phyloP scores from a whole-genome alignment of 2,888 invertebrate genomes.

The Thelaira solivaga region DNA sequence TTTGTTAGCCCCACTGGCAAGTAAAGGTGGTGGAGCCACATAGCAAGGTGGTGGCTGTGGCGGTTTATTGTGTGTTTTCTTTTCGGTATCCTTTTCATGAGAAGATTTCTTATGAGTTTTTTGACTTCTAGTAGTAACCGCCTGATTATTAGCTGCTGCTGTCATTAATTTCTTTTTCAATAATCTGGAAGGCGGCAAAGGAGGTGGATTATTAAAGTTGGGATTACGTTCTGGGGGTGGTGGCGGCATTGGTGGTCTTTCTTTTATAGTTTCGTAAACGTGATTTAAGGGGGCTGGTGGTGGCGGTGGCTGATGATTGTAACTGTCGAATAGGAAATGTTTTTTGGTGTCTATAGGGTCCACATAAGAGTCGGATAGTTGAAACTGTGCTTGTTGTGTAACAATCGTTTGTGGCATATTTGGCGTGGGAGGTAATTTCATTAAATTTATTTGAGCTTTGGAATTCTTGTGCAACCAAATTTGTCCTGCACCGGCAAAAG shows the following conservation, averaged over 20 bases:
- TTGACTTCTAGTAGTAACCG: conserved; percentile 11
- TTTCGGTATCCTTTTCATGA: conserved; percentile 50
- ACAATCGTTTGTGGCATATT: neutral
- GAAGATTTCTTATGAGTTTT: conserved; percentile 50
- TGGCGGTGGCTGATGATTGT: conserved; percentile 60
- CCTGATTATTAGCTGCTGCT: conserved; percentile 20
- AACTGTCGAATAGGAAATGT: conserved; percentile 63
- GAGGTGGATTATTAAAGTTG: conserved; percentile 35
- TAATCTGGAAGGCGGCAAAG: conserved; percentile 62
- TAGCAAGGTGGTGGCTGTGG: conserved; percentile 62
- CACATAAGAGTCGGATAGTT: conserved; percentile 66
- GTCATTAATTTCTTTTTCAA: conserved; percentile 56
- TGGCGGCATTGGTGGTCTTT: conserved; percentile 63
- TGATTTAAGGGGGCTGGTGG: conserved; percentile 66
- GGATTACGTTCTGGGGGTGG: conserved; percentile 59
- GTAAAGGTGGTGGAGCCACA: conserved; percentile 60
- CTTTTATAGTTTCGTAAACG: conserved; percentile 69
- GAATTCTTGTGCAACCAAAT: conserved; percentile 41
- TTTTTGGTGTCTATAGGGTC: conserved; percentile 66
- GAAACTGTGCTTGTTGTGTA: conserved; percentile 40
- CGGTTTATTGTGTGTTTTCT: conserved; percentile 45
- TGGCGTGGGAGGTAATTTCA: conserved; percentile 30
- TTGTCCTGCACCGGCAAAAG: conserved; percentile 18
- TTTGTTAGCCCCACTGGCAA: conserved; percentile 50
- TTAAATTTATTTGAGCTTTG: conserved; percentile 35